These are phyloP conservation scores for Hemithea aestivaria DNA, from an alignment of 2,888 invertebrate genomes.

Conservation along the genomic window DNA sequence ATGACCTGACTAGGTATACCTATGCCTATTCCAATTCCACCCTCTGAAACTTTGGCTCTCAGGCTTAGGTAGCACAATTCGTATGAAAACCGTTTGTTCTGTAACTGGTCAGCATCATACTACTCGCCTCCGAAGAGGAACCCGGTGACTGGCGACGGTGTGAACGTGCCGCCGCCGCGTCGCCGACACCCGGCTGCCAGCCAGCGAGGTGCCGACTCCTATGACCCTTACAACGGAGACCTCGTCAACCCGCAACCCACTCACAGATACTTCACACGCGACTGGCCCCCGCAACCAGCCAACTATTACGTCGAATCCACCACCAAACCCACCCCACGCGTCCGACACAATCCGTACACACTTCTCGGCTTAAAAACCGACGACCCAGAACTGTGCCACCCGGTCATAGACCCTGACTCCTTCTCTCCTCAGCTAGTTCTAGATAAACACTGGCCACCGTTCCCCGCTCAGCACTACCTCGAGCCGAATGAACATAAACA, in stretches of 20 bases:
- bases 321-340: constrained; percentile 44
- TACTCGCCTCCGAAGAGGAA: constrained; percentile 79
- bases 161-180: constrained; percentile 73
- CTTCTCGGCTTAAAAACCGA: constrained; percentile 65
- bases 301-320: constrained; percentile 67
- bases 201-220: constrained; percentile 72
- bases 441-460: constrained; percentile 69
- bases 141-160: constrained; percentile 82
- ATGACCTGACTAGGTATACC: too few species aligned
- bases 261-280: constrained; percentile 60
- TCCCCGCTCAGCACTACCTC: constrained; percentile 68
- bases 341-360: constrained; percentile 58
- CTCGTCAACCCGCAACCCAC: constrained; percentile 60
- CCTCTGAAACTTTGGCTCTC: constrained; percentile 22
- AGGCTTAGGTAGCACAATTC: constrained; percentile 29
- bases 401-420: constrained; percentile 59
- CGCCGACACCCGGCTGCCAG: constrained; percentile 70
- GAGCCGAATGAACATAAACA: constrained; percentile 57
- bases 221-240: constrained; percentile 43
- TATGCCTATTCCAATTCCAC: too few species aligned
- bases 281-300: constrained; percentile 67
- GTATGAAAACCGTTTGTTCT: constrained; percentile 73
- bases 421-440: constrained; percentile 59
- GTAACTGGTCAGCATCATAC: constrained; percentile 71
- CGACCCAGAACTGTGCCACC: constrained; percentile 51